Percentiles rank a stretch among this genome's conserved stretches.
phyloP scores from a whole-genome alignment of 2,797 vertebrate species.

The Masticophis lateralis region DNA sequence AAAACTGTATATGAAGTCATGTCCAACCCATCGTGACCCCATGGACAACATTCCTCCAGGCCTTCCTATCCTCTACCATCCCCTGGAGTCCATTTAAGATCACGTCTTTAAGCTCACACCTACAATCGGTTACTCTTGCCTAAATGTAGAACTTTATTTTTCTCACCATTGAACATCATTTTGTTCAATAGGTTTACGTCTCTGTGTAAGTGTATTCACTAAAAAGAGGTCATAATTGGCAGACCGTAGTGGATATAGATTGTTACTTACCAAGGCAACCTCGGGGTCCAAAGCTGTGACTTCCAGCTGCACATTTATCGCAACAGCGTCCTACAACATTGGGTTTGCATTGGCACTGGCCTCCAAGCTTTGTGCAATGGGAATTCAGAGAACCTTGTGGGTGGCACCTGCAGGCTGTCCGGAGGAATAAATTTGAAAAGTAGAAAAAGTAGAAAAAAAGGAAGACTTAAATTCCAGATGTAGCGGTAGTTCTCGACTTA shows the following conservation, averaged over 20 bases:
- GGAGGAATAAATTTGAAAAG: neutral
- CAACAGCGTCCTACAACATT: slow-evolving; percentile 82
- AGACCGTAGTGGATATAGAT: neutral
- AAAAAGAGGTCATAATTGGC: neutral
- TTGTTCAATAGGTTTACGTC: neutral
- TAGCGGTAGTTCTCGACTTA: no score
- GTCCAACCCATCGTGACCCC: no score
- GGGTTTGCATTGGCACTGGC: slow-evolving; percentile 82
- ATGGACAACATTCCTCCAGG: no score
- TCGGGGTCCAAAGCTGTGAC: slow-evolving; percentile 75
- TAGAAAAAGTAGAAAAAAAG: neutral
- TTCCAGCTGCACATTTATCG: slow-evolving; percentile 78
- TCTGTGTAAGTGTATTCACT: neutral
- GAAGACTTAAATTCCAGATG: neutral
- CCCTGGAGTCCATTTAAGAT: no score
- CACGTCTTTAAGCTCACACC: no score
- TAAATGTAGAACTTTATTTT: no score
- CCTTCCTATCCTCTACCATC: no score
- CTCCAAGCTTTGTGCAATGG: slow-evolving; percentile 79
- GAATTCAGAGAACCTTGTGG: slow-evolving; percentile 68
- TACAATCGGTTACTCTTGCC: no score
- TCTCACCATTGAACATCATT: neutral
- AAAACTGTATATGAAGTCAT: no score
- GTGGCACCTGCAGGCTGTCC: slow-evolving; percentile 83
- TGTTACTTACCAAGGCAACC: slow-evolving; percentile 79